Conservation (phyloP, 1,140 invertebrate species). For the Drosophila jambulina region DNA sequence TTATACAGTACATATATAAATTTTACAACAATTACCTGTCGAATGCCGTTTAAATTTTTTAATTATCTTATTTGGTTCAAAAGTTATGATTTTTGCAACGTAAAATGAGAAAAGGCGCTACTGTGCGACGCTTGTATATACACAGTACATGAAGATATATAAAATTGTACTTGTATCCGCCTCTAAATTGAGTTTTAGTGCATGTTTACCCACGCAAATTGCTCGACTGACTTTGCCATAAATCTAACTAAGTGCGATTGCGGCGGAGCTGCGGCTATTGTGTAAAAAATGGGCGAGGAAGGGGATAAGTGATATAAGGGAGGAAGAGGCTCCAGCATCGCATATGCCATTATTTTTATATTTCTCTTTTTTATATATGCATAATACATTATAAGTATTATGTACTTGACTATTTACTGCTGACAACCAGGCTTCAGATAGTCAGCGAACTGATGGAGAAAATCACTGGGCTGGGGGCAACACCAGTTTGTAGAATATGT, state of each 20-base stretch:
- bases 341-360: slow-evolving; percentile 59
- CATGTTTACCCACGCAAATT: slow-evolving; percentile 83
- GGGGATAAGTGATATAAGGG: background rate
- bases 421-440: slow-evolving; percentile 58
- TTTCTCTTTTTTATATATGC: slow-evolving; percentile 59
- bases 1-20: too few relatives aligned
- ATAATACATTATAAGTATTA: slow-evolving; percentile 82
- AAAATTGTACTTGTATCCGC: slow-evolving; percentile 64
- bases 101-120: too few relatives aligned
- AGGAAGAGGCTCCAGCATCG: slow-evolving; percentile 6
- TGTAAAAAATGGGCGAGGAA: slow-evolving; percentile 7
- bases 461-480: background rate
- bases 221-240: slow-evolving; percentile 82
- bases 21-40: too few relatives aligned
- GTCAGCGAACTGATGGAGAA: background rate
- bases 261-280: slow-evolving; percentile 12
- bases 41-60: too few relatives aligned
- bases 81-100: too few relatives aligned
- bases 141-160: slow-evolving; percentile 25
- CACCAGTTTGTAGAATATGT: slow-evolving; percentile 4
- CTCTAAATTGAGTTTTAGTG: slow-evolving; percentile 83
- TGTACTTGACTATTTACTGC: slow-evolving; percentile 81
- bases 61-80: too few relatives aligned
- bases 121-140: background rate
- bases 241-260: slow-evolving; percentile 79